These are phyloP conservation scores for Coelopa frigida DNA, from an alignment of 1,140 invertebrate genomes.

Conservation along the genomic window DNA sequence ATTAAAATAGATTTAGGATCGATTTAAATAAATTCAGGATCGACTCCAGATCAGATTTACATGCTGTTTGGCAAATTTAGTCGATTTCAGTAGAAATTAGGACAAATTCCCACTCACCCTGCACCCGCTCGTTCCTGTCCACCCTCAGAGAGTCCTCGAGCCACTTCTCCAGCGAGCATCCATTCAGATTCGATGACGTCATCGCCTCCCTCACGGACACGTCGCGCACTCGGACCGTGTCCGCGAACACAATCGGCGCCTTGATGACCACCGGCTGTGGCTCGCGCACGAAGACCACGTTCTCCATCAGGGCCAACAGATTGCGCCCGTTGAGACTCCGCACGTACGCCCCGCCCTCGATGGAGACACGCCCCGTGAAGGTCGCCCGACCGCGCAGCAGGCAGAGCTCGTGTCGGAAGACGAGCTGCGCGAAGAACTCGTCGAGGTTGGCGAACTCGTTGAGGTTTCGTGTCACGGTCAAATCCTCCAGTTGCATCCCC, in stretches of 20 bases:
- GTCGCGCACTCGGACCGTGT: slow-evolving; percentile 12
- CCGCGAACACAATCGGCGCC: slow-evolving; percentile 20
- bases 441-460: slow-evolving; percentile 6
- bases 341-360: slow-evolving; percentile 20
- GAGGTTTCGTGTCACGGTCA: slow-evolving; percentile 21
- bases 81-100: no score
- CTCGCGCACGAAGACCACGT: slow-evolving; percentile 15
- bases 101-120: no score
- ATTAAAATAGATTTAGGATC: no score
- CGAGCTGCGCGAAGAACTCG: slow-evolving; percentile 23
- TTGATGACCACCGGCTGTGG: slow-evolving; percentile 12
- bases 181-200: slow-evolving; percentile 17
- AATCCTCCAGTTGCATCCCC: slow-evolving; percentile 11
- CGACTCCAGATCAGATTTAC: no score
- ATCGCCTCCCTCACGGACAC: slow-evolving; percentile 10
- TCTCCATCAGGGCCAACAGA: slow-evolving; percentile 8
- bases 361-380: slow-evolving; percentile 29
- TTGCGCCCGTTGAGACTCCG: slow-evolving; percentile 19
- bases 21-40: no score
- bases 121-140: slow-evolving; percentile 8
- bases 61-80: no score
- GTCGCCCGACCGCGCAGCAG: slow-evolving; percentile 17
- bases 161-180: slow-evolving; percentile 29
- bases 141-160: slow-evolving; percentile 21
- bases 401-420: slow-evolving; percentile 19